Percentiles rank a stretch among this genome's conserved stretches.
Evolutionary conservation across 2,797 vertebrate species (phyloP).

Genomic region (Euthynnus affinis): DNA sequence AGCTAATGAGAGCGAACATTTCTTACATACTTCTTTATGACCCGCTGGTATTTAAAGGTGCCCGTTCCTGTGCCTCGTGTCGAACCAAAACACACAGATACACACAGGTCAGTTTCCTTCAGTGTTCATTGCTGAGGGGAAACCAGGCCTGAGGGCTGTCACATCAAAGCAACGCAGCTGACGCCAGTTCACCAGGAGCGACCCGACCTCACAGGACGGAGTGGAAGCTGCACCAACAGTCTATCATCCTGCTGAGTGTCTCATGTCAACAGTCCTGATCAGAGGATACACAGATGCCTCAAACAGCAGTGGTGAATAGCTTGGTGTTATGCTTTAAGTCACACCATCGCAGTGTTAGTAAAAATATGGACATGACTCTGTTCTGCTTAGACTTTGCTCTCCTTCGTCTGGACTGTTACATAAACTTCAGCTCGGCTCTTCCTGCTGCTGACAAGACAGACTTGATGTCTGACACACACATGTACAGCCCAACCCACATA

Average conservation of each 20-base stretch:
- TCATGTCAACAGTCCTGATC: conserved; percentile 16
- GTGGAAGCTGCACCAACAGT: conserved; percentile 39
- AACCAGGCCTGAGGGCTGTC: conserved; percentile 42
- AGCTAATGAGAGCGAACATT: conserved; percentile 60
- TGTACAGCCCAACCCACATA: neutral
- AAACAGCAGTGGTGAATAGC: neutral
- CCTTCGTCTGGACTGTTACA: conserved; percentile 32
- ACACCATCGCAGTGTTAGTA: neutral
- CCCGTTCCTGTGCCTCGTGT: neutral
- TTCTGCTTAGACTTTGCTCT: neutral
- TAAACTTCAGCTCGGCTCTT: conserved; percentile 22
- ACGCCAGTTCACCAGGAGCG: conserved; percentile 37
- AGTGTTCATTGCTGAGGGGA: neutral
- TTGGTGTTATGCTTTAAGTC: neutral
- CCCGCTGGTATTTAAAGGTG: conserved; percentile 47
- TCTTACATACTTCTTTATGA: conserved; percentile 53
- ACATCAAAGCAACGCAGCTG: conserved; percentile 69
- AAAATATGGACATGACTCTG: neutral
- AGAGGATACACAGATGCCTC: neutral
- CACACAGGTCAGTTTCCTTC: conserved; percentile 29
- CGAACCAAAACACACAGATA: conserved; percentile 1
- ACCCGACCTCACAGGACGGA: conserved; percentile 41
- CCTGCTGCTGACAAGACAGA: conserved; percentile 19
- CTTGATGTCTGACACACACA: conserved; percentile 16
- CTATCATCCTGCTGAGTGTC: conserved; percentile 22